Evolutionary conservation across 1,140 invertebrate species (phyloP).

Genomic region (Ladona fulva): DNA sequence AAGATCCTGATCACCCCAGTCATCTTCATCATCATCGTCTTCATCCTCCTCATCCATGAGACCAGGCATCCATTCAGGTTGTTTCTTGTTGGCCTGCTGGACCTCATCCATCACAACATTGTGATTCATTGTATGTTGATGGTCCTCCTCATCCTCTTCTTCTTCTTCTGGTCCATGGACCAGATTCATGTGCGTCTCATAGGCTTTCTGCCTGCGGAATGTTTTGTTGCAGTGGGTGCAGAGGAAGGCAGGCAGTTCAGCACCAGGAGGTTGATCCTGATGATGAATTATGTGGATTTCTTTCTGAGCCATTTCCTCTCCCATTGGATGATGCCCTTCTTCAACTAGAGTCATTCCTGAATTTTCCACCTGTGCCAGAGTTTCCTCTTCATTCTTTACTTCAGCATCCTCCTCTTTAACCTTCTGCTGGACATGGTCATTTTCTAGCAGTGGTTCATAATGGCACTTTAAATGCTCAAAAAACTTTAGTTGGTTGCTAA

Average conservation of each 20-base stretch:
- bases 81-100: not conserved
- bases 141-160: not conserved
- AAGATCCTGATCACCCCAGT: not conserved
- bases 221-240: slow-evolving; percentile 53
- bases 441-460: slow-evolving; percentile 51
- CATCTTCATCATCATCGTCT: slow-evolving; percentile 21
- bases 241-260: slow-evolving; percentile 31
- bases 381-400: slow-evolving; percentile 16
- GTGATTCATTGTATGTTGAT: slow-evolving; percentile 13
- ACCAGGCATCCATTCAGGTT: not conserved
- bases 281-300: not conserved
- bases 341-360: not conserved
- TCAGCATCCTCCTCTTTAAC: slow-evolving; percentile 13
- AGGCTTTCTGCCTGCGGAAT: slow-evolving; percentile 54
- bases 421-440: not conserved
- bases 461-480: slow-evolving; percentile 71
- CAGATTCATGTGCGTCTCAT: slow-evolving; percentile 50
- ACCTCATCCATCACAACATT: not conserved
- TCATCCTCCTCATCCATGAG: slow-evolving; percentile 21
- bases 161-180: slow-evolving; percentile 31
- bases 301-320: not conserved
- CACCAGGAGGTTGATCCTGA: slow-evolving; percentile 15
- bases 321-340: not conserved
- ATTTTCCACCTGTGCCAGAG: not conserved
- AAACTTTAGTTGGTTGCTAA: slow-evolving; percentile 61